Base-by-base conservation (phyloP, 2,113 vertebrate genomes). In the Morphnarchus princeps region DNA sequence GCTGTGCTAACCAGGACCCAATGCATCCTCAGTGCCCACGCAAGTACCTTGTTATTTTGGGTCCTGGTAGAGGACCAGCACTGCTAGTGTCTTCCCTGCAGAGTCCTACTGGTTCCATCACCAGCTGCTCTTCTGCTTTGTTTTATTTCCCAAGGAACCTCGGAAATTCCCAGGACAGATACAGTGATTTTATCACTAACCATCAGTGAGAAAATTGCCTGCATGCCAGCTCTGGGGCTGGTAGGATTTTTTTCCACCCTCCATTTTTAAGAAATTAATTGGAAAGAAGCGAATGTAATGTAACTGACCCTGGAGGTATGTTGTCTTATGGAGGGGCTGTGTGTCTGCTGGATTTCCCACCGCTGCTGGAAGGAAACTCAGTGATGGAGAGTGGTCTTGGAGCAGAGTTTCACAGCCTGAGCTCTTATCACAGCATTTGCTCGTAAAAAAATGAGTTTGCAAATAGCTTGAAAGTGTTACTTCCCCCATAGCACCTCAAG, bases 1-100 rank as follows among this genome's bases (percentile, higher is more conserved):
- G 20, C 38, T 59, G 52, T 7, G 29, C 9, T 74, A 25, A 21
- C 32, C 22, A 20, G 19, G 36, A 25, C 28, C 13, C 36, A 25
- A 2, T 1, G 36, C 20, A 13, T 25, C 52, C 40, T 12, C 6
- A 3, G 9, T 47, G 20, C 11, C 50, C n/a, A 1, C 3, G 20
- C 14, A 15, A 26, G 38, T 45, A 24, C 36, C 4, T 36, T 25
- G 22, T 34, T 21, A 29, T 62, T 78, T 11, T 59, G 62, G 89
- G 24, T 63, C 26, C 67, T 17, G 42, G 31, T 45, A 43, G 47
- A 66, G 16, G 14, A 49, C 18, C 21, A 45, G 29, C 36, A 6
- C 45, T 52, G 12, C 10, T 4, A 3, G 26, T 6, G 4, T 29
- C 54, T 71, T 66, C 38, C 52, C 54, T 38, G 26, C 26, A 2